Evolutionary conservation across 2,888 invertebrate genomes (phyloP), one percentile per base, ranked within the genome.

Genomic region (Lucinisca nassula): DNA sequence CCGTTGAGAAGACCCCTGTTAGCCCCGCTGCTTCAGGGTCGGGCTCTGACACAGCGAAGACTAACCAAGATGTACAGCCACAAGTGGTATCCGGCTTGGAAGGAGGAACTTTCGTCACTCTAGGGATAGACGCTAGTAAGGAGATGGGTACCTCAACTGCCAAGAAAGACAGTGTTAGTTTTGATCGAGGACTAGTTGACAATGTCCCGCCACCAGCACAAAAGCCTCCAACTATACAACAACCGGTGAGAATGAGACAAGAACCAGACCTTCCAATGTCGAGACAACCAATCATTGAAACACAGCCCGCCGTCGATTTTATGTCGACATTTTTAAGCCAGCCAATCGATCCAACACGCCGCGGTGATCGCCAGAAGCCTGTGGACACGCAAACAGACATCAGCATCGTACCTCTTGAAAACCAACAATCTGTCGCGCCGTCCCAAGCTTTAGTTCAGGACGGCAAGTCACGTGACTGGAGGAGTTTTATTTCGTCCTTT

Each of bases 291-390:
- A 74, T 74, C 21, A 74, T 74, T 10, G 27, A 40, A 14, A 74
- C 45, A 40, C 74, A 82, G 21, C 88, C 88, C 0, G 61, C 82
- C 6, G 79, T 85, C 3, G 88, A 88, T 77, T 88, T 88, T 35
- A 88, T 88, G 85, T 73, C 82, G n/a, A 51, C 74, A 1, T 88
- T 88, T 35, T 30, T 88, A 30, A 84, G 82, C 30, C 72, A 80
- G 24, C 49, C 77, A 49, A 82, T 74, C n/a, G 74, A 67, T 35
- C 67, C 67, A 21, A 67, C 67, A 2, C 32, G 67, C 12, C 67
- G 67, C 8, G 67, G 30, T 21, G 21, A 35, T 35, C 32, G 35
- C 4, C 67, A 67, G 35, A 27, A 67, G 21, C 32, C 67, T 35
- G 67, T 35, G 1, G 35, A 67, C 35, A 17, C 24, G 17, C 12